phyloP scores from a whole-genome alignment of 2,113 vertebrate species.

The Chascanopsetta lugubris region DNA sequence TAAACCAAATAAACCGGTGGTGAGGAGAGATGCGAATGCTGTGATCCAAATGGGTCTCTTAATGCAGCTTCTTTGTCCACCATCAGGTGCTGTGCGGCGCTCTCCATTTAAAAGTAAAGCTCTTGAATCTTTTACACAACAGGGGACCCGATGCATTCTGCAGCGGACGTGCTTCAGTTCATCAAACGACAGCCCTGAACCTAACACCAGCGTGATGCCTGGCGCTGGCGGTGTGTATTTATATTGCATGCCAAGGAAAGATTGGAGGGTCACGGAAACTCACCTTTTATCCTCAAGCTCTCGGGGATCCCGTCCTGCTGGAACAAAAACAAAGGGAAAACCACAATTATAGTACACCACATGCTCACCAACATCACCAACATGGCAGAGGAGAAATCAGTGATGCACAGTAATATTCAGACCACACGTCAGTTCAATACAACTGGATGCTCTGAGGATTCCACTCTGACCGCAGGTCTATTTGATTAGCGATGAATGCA shows the following conservation, averaged over 20 bases:
- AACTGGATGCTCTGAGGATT: not conserved
- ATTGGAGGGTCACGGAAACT: conserved; percentile 39
- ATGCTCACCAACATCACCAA: not conserved
- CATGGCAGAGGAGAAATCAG: not conserved
- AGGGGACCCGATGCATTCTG: not conserved
- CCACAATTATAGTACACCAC: conserved; percentile 28
- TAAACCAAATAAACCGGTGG: not conserved
- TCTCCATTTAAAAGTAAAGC: not conserved
- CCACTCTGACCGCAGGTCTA: too few relatives aligned
- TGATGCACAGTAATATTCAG: not conserved
- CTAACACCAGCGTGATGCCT: not conserved
- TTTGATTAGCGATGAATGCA: too few relatives aligned
- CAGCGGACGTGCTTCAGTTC: not conserved
- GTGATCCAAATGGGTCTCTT: conserved; percentile 4
- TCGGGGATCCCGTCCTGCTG: conserved; percentile 78
- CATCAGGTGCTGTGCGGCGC: not conserved
- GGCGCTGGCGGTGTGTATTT: not conserved
- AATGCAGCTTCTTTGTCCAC: not conserved
- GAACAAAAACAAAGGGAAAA: conserved; percentile 30
- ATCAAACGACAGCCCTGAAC: not conserved
- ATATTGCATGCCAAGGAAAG: not conserved
- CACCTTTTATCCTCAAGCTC: conserved; percentile 78
- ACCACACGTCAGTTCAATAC: not conserved
- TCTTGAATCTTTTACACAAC: not conserved
- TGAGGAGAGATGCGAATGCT: not conserved